phyloP scores from a whole-genome alignment of 2,888 invertebrate species.

The Protonemura montana region DNA sequence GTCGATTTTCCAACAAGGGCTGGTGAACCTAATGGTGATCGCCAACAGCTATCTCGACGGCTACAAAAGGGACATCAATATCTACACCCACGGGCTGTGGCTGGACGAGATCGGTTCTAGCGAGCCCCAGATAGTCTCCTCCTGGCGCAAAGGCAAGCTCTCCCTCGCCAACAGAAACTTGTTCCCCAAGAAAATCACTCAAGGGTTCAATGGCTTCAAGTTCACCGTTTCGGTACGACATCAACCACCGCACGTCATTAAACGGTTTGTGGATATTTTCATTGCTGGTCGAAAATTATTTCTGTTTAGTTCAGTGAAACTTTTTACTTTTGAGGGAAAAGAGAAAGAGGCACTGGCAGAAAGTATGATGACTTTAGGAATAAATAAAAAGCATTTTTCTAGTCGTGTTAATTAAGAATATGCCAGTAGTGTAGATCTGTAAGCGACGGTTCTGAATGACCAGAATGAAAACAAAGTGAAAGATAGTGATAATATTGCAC shows the following conservation, averaged over 20 bases:
- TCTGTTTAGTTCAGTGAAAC: too few species aligned
- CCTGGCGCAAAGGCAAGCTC: slow-evolving; percentile 72
- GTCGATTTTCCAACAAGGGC: not conserved
- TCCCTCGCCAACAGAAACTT: slow-evolving; percentile 69
- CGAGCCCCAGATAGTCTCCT: slow-evolving; percentile 70
- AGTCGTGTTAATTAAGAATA: too few species aligned
- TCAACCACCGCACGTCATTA: slow-evolving; percentile 78
- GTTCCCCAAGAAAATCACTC: slow-evolving; percentile 73
- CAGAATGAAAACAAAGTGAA: too few species aligned
- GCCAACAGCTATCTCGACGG: slow-evolving; percentile 34
- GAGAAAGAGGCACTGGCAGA: too few species aligned
- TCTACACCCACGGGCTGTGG: slow-evolving; percentile 78
- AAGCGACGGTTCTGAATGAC: too few species aligned
- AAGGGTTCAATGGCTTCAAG: slow-evolving; percentile 78
- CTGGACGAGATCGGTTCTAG: slow-evolving; percentile 78
- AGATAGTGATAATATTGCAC: too few species aligned
- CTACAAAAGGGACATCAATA: slow-evolving; percentile 68
- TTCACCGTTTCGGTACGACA: slow-evolving; percentile 73
- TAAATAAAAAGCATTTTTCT: too few species aligned
- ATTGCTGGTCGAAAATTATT: too few species aligned
- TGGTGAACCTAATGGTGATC: slow-evolving; percentile 32
- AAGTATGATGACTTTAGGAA: too few species aligned
- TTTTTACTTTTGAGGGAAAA: too few species aligned
- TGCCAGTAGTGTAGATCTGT: too few species aligned
- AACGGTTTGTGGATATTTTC: slow-evolving; percentile 60